Conservation (phyloP, 2,113 vertebrate species). For the Etheostoma spectabile region DNA sequence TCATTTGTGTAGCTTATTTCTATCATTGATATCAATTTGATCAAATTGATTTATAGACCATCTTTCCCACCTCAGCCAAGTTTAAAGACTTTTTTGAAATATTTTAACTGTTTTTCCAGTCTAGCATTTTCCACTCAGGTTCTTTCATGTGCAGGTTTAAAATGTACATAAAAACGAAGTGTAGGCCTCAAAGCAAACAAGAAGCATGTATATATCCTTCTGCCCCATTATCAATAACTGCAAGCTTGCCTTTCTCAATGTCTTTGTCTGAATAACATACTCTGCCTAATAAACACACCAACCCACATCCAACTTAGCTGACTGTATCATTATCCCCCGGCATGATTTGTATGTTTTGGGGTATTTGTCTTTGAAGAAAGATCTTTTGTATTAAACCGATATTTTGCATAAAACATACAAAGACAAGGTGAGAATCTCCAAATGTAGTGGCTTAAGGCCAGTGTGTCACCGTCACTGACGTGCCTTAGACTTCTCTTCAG, state of each 20-base stretch:
- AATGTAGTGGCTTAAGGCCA: no score
- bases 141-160: background rate
- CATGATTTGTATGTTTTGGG: constrained; percentile 1
- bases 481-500: constrained; percentile 2
- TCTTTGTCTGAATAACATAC: constrained; percentile 22
- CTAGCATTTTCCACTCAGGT: background rate
- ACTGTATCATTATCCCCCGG: constrained; percentile 6
- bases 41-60: background rate
- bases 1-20: no score
- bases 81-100: no score
- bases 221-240: background rate
- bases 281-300: background rate
- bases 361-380: background rate
- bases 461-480: no score
- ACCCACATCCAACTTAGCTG: background rate
- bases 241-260: background rate
- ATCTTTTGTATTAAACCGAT: background rate
- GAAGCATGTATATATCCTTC: background rate
- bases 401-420: constrained; percentile 3
- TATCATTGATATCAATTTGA: background rate
- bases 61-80: no score
- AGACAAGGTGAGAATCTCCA: background rate
- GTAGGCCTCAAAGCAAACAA: background rate
- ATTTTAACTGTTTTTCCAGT: no score
- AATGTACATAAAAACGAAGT: background rate